Conservation (phyloP, 2,113 vertebrate genomes). For the Oxyruncus cristatus region DNA sequence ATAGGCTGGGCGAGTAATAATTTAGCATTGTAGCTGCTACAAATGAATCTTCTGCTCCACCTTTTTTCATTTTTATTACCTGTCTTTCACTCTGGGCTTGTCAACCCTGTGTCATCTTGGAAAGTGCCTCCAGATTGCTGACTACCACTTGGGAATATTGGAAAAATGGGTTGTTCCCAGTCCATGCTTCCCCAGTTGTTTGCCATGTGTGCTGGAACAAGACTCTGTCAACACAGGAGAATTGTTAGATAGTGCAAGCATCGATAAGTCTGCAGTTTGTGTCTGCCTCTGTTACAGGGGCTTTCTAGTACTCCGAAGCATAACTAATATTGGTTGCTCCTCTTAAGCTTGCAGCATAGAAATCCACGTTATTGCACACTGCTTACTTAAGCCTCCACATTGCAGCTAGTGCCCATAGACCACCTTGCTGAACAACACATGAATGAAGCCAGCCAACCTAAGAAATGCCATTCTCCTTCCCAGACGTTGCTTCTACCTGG, state of each 20-base stretch:
- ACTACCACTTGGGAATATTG: background rate
- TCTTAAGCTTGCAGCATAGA: background rate
- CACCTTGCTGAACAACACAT: background rate
- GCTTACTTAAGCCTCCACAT: background rate
- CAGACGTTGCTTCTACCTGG: background rate
- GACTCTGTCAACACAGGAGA: background rate
- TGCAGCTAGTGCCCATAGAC: background rate
- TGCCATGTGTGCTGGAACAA: background rate
- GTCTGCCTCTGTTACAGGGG: background rate
- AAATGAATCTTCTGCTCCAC: background rate
- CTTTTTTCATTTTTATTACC: conserved; percentile 12
- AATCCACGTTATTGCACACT: background rate
- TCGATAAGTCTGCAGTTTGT: background rate
- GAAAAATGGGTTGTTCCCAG: background rate
- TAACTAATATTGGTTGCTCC: background rate
- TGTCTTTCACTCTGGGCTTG: background rate
- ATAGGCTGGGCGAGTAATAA: background rate
- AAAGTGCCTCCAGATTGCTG: background rate
- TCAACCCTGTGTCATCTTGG: background rate
- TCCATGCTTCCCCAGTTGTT: background rate
- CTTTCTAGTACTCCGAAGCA: background rate
- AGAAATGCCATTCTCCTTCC: background rate
- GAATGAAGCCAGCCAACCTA: background rate
- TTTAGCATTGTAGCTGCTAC: background rate
- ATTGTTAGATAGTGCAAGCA: background rate